These are phyloP conservation scores for Parnassius apollo DNA, from an alignment of 2,888 invertebrate species.

Conservation along the genomic window DNA sequence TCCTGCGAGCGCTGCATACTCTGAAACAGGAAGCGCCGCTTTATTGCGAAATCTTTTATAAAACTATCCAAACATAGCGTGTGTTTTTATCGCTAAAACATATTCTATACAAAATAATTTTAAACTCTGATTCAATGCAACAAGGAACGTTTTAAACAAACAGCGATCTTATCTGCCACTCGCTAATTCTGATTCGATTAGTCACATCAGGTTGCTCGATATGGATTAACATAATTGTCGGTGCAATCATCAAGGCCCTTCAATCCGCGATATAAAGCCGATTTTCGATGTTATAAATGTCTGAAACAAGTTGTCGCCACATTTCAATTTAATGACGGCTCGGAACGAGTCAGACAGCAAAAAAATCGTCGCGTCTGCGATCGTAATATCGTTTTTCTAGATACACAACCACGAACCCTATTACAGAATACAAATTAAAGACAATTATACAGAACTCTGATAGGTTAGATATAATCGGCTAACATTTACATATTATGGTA, in stretches of 20 bases:
- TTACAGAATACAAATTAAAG: slow-evolving; percentile 28
- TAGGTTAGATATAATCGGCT: not conserved
- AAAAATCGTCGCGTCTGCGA: slow-evolving; percentile 52
- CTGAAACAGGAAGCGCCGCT: slow-evolving; percentile 23
- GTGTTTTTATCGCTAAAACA: slow-evolving; percentile 19
- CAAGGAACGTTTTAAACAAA: slow-evolving; percentile 7
- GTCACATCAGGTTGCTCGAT: slow-evolving; percentile 36
- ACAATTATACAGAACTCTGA: not conserved
- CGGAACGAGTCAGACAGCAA: slow-evolving; percentile 42
- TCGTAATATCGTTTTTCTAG: slow-evolving; percentile 48
- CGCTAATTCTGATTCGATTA: slow-evolving; percentile 52
- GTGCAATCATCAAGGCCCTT: not conserved
- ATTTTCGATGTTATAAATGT: slow-evolving; percentile 33
- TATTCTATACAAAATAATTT: slow-evolving; percentile 5
- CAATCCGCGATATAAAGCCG: slow-evolving; percentile 28
- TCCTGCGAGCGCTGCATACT: slow-evolving; percentile 16
- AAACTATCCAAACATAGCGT: slow-evolving; percentile 24
- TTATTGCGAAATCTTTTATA: slow-evolving; percentile 25
- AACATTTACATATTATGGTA: too few relatives aligned
- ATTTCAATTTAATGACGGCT: slow-evolving; percentile 50
- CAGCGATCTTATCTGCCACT: slow-evolving; percentile 18
- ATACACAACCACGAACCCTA: slow-evolving; percentile 14
- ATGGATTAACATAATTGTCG: slow-evolving; percentile 20
- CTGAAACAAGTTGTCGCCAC: slow-evolving; percentile 29
- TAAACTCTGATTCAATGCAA: slow-evolving; percentile 8